phyloP scores from a whole-genome alignment of 2,113 vertebrate genomes.

The Thunnus maccoyii region DNA sequence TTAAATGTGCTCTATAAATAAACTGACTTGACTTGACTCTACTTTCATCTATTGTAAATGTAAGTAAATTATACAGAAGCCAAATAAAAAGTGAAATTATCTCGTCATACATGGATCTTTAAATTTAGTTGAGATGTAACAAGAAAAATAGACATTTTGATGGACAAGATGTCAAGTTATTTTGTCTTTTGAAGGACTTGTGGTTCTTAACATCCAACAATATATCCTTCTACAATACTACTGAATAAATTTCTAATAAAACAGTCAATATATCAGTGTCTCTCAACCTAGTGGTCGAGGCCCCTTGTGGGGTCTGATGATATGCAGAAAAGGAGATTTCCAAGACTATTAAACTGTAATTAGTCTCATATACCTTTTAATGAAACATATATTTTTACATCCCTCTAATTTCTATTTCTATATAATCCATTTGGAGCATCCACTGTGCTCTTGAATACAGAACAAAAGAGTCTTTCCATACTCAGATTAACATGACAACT shows the following conservation, averaged over 20 bases:
- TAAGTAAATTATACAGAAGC: constrained; percentile 19
- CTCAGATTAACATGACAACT: neutral
- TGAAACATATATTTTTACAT: neutral
- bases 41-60: neutral
- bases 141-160: constrained; percentile 21
- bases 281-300: too few species aligned
- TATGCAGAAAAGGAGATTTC: too few species aligned
- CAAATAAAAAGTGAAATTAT: constrained; percentile 33
- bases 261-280: too few species aligned
- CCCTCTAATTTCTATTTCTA: neutral
- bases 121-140: constrained; percentile 44
- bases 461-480: neutral
- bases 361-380: neutral
- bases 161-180: neutral
- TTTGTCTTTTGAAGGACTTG: neutral
- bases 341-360: neutral
- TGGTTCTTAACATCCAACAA: constrained; percentile 3
- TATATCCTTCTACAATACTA: too few species aligned
- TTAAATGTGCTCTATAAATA: too few species aligned
- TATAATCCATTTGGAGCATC: neutral
- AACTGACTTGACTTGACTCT: too few species aligned
- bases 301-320: too few species aligned
- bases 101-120: constrained; percentile 17
- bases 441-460: too few species aligned
- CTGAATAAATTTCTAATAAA: too few species aligned